These are phyloP conservation scores for Cassiopea andromeda DNA, from an alignment of 30 jellyfish, hydroid and myxozoan genomes.

Conservation along the genomic window DNA sequence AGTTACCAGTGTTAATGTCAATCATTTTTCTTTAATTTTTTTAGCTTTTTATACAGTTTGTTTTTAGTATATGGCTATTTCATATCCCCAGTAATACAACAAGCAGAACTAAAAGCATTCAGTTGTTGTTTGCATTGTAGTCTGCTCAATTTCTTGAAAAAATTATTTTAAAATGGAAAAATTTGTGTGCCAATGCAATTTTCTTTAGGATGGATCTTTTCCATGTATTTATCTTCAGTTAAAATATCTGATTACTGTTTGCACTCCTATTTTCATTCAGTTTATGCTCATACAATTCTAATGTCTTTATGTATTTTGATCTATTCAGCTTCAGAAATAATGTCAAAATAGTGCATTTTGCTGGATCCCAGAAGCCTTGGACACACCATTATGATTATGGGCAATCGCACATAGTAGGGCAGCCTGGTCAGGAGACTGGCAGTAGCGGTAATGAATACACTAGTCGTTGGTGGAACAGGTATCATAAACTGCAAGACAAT, in stretches of 20 bases:
- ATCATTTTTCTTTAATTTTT: too few relatives aligned
- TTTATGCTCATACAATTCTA: neutral
- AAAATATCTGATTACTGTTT: neutral
- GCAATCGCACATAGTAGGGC: conserved; percentile 17
- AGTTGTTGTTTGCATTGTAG: neutral
- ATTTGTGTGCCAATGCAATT: neutral
- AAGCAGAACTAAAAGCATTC: too few relatives aligned
- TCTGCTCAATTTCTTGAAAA: neutral
- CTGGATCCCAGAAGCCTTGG: conserved; percentile 92
- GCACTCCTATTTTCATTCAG: neutral
- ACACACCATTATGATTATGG: conserved; percentile 59
- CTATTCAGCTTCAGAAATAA: conserved; percentile 70
- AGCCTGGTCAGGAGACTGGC: conserved; percentile 3
- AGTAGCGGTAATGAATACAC: conserved; percentile 17
- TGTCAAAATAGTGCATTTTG: conserved; percentile 81
- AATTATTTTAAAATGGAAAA: too few relatives aligned
- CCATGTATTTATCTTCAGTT: neutral
- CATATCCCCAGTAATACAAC: too few relatives aligned
- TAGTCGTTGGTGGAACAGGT: conserved; percentile 86
- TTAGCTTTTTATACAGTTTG: too few relatives aligned
- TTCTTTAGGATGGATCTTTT: too few relatives aligned
- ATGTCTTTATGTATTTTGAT: neutral
- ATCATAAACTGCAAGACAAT: conserved; percentile 10
- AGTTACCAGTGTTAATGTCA: neutral
- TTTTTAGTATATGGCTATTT: too few relatives aligned